Evolutionary conservation across 1,140 invertebrate genomes (phyloP).

Genomic region (Amyelois transitella): DNA sequence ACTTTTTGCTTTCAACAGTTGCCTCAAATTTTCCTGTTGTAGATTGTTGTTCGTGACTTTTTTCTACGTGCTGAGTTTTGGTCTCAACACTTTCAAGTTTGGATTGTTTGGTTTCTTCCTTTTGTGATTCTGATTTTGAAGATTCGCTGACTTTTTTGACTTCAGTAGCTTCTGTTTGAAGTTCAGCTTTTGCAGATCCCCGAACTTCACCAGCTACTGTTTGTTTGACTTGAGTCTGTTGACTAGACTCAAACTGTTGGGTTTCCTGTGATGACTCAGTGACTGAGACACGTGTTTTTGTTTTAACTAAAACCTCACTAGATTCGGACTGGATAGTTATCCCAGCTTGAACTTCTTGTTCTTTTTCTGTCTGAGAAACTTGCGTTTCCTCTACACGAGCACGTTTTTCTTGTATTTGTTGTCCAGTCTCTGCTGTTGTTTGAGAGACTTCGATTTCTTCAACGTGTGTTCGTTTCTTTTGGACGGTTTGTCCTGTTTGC

Average conservation of each 20-base stretch:
- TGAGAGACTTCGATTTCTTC: constrained; percentile 12
- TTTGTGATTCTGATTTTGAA: neutral
- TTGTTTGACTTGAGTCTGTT: neutral
- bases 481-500: constrained; percentile 11
- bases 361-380: constrained; percentile 1
- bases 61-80: neutral
- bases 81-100: neutral
- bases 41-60: neutral
- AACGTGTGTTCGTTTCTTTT: constrained; percentile 1
- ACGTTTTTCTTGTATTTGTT: constrained; percentile 1
- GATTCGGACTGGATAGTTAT: neutral
- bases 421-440: constrained; percentile 2
- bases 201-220: neutral
- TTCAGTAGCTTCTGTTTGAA: neutral
- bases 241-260: neutral
- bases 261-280: neutral
- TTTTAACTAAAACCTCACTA: neutral
- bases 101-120: neutral
- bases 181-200: neutral
- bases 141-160: neutral
- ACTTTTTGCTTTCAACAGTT: neutral
- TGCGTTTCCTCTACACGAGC: constrained; percentile 2
- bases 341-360: neutral
- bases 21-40: neutral
- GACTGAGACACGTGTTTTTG: neutral